phyloP scores from a whole-genome alignment of 2,113 vertebrate species.

The Natator depressus region DNA sequence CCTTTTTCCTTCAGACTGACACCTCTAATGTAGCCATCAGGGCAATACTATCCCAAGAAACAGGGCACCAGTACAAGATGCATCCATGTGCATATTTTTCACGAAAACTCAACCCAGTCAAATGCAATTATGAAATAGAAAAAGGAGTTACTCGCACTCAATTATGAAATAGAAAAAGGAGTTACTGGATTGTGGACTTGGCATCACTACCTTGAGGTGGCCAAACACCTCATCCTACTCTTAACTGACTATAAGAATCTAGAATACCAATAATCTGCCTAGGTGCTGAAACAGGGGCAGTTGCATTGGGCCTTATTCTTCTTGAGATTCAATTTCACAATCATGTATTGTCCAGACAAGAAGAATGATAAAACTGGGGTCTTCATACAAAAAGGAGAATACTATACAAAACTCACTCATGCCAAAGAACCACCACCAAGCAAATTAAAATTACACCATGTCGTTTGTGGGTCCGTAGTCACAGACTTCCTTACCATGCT shows the following conservation, averaged over 20 bases:
- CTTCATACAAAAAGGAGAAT: not conserved
- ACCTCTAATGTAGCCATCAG: not conserved
- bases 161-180: no score
- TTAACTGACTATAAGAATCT: not conserved
- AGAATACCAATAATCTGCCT: no score
- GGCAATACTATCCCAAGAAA: not conserved
- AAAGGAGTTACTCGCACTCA: not conserved
- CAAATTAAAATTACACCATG: no score
- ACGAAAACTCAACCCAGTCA: not conserved
- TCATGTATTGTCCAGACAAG: not conserved
- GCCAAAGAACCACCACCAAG: not conserved
- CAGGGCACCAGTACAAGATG: no score
- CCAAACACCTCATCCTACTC: not conserved
- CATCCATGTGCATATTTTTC: not conserved
- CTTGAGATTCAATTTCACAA: not conserved
- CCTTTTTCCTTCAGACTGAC: not conserved
- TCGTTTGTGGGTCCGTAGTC: no score
- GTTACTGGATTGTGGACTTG: not conserved
- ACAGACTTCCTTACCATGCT: no score
- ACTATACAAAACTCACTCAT: not conserved
- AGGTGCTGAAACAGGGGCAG: no score
- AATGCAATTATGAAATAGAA: not conserved
- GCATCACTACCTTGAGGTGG: not conserved
- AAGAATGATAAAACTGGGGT: not conserved
- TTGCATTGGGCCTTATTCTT: not conserved